Base-by-base conservation (phyloP, 1,140 invertebrate species). In the Trichonephila clavipes region DNA sequence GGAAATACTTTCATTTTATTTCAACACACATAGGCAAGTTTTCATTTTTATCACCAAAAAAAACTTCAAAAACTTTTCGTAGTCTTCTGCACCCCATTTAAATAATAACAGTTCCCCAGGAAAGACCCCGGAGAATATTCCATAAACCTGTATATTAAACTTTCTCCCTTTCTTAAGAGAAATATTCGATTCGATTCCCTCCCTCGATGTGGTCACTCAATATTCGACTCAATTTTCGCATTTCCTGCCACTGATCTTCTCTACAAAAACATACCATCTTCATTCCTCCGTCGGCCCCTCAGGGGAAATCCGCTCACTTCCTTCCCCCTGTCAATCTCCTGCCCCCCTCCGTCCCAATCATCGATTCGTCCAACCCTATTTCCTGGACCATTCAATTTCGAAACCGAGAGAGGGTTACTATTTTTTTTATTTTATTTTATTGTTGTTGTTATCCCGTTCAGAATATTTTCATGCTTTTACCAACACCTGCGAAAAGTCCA, bases 141-240 rank as follows among this genome's bases (percentile, higher is more conserved):
- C 44, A n/a, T 82, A 51, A 18, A 69, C 24, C 66, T 14, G 7
- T 8, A n/a, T 69, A 69, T 69, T 69, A 69, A 69, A 69, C 10
- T 69, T 69, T 51, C 51, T 51, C 51, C 66, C n/a, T 28, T 24
- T 10, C 24, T n/a, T 24, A 69, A 69, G 21, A 24, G 66, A 69
- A 69, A 69, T 69, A 28, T 69, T 28, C 66, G 66, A 69, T 69
- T 69, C 21, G 4, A 28, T 14, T 69, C 66, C n/a, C 66, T 28
- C 14, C 66, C 66, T 69, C n/a, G 66, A 61, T 18, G 28, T 61
- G 88, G 88, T 90, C 88, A 90, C 88, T 90, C 88, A 90, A 77
- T 81, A 90, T 81, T 59, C 88, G 51, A 77, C 88, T 90, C 88
- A 90, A 90, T 90, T 90, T 90, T 90, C 88, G 66, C 88, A 90